A percentile compares a stretch with the other conserved stretches of the same genome.
These are phyloP conservation scores for Garrulus glandarius DNA, from an alignment of 2,797 vertebrate species.

Conservation along the genomic window DNA sequence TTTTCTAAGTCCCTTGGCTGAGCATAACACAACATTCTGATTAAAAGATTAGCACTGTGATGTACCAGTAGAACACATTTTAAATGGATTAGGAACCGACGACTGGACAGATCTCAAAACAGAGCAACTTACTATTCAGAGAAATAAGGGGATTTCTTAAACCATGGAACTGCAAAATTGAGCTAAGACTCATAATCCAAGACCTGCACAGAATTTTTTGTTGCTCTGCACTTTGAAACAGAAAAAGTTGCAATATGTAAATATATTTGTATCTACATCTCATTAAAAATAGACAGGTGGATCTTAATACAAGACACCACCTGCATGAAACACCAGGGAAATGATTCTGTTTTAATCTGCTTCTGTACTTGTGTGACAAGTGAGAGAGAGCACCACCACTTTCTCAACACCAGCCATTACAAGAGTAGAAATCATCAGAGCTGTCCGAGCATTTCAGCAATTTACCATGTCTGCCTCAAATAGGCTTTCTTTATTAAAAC, in stretches of 20 bases:
- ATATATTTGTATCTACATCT: not conserved
- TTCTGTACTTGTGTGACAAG: not conserved
- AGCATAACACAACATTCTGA: not conserved
- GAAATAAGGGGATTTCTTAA: not conserved
- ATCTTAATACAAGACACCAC: not conserved
- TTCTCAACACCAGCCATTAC: not conserved
- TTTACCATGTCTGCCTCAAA: not conserved
- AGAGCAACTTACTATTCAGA: not conserved
- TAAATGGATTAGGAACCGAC: not conserved
- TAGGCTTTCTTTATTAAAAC: not conserved
- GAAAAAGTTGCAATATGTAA: not conserved
- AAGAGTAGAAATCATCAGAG: not conserved
- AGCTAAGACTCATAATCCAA: not conserved
- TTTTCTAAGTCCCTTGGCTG: not conserved
- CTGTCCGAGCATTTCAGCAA: not conserved
- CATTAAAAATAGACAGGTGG: not conserved
- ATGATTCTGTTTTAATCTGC: not conserved
- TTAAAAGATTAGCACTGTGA: not conserved
- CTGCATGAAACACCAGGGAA: not conserved
- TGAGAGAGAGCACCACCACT: not conserved
- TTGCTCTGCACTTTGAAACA: not conserved
- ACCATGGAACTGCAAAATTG: not conserved
- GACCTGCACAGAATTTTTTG: not conserved
- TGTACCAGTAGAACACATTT: not conserved
- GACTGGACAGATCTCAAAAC: not conserved